A percentile compares a stretch with the other conserved stretches of the same genome.
Evolutionary conservation across 2,888 invertebrate species (phyloP).

Genomic region (Barypeithes pellucidus): DNA sequence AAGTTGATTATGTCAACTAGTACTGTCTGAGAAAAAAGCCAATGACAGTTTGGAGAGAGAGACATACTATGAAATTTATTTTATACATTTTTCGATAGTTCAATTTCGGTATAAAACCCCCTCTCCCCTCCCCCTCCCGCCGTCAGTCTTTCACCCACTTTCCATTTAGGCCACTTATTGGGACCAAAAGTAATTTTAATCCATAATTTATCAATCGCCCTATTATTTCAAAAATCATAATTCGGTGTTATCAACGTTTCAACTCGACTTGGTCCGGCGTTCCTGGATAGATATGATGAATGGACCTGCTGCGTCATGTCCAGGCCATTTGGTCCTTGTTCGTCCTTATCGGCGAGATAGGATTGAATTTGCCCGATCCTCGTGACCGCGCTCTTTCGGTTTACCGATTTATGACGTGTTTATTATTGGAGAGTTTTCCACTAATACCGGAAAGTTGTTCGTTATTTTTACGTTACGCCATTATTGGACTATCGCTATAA

Average conservation of each 20-base stretch:
- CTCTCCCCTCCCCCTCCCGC: too few relatives aligned
- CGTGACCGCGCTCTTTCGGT: conserved; percentile 43
- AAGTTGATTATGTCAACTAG: too few relatives aligned
- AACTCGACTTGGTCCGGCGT: conserved; percentile 50
- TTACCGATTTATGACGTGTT: conserved; percentile 39
- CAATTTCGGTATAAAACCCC: too few relatives aligned
- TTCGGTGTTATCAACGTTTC: conserved; percentile 36
- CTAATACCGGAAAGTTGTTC: not conserved
- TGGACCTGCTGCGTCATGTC: conserved; percentile 55
- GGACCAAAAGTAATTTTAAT: too few relatives aligned
- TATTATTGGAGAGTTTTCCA: conserved; percentile 39
- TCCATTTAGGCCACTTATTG: too few relatives aligned
- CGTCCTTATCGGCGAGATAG: conserved; percentile 51
- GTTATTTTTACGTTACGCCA: too few relatives aligned
- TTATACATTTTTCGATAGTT: too few relatives aligned
- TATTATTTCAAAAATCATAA: conserved; percentile 54
- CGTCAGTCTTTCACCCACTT: too few relatives aligned
- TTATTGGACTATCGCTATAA: too few relatives aligned
- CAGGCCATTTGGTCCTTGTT: conserved; percentile 53
- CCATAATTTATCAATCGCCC: conserved; percentile 9
- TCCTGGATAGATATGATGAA: conserved; percentile 49
- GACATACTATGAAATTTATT: too few relatives aligned
- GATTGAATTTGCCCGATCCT: conserved; percentile 43
- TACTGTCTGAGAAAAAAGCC: too few relatives aligned
- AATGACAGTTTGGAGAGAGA: too few relatives aligned